A percentile compares a stretch with the other conserved stretches of the same genome.
Evolutionary conservation across 2,888 invertebrate species (phyloP).

Genomic region (Tipula unca): DNA sequence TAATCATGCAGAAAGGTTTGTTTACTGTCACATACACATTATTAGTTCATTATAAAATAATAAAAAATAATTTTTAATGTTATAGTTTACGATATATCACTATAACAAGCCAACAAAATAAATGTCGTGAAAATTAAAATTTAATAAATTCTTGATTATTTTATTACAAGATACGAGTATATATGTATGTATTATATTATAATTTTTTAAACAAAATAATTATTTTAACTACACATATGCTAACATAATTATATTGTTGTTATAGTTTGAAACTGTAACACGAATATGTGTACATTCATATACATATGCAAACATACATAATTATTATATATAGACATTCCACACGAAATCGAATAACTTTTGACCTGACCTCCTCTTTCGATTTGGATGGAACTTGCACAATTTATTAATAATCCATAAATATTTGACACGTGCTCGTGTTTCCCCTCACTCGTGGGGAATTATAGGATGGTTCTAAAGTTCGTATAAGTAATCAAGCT

Average conservation of each 20-base stretch:
- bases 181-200: not conserved
- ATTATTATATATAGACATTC: no score
- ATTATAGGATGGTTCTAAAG: no score
- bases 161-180: not conserved
- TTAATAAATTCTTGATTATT: not conserved
- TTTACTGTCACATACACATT: not conserved
- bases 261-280: not conserved
- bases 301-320: not conserved
- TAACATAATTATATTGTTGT: not conserved
- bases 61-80: not conserved
- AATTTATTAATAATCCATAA: not conserved
- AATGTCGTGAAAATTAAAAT: not conserved
- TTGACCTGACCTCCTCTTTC: no score
- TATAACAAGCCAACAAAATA: not conserved
- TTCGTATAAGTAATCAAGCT: no score
- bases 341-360: no score
- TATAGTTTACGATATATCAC: not conserved
- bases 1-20: not conserved
- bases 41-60: not conserved
- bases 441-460: no score
- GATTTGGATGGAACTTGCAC: no score
- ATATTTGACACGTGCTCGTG: no score
- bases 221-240: slow-evolving; percentile 3
- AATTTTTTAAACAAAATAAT: not conserved
- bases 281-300: not conserved